Evolutionary conservation across 2,113 vertebrate genomes (phyloP).

Genomic region (Rynchops niger): DNA sequence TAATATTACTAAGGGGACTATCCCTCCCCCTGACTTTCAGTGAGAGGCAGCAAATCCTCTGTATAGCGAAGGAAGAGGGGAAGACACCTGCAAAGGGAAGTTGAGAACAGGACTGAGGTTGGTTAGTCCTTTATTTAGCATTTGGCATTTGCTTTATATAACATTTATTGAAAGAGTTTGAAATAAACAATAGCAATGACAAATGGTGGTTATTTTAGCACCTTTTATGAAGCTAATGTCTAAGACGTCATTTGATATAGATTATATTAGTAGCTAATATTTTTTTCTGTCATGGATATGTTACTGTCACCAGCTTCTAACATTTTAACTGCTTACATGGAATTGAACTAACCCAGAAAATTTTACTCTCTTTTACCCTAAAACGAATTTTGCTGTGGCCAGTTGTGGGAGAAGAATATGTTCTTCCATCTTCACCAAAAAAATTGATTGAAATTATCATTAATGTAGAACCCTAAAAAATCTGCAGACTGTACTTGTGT

Average conservation of each 20-base stretch:
- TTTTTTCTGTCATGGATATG: not conserved
- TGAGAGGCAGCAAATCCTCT: not conserved
- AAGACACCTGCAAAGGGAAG: not conserved
- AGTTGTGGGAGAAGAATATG: not conserved
- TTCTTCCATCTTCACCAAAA: not conserved
- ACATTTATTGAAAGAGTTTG: not conserved
- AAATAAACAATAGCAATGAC: not conserved
- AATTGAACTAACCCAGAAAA: not conserved
- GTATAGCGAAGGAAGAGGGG: not conserved
- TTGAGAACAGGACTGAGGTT: not conserved
- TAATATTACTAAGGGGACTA: not conserved
- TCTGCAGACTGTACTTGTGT: not conserved
- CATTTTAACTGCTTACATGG: not conserved
- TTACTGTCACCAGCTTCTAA: not conserved
- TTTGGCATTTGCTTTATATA: not conserved
- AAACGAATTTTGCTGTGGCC: not conserved
- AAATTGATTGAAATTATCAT: not conserved
- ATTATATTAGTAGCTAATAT: not conserved
- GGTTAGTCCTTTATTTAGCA: not conserved
- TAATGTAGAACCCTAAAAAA: not conserved
- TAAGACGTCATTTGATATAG: not conserved
- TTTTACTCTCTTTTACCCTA: not conserved
- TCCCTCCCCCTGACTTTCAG: not conserved
- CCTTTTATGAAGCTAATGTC: not conserved
- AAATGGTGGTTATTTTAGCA: not conserved